Base-by-base conservation (phyloP, 2,113 vertebrate genomes). In the Pelobates fuscus region DNA sequence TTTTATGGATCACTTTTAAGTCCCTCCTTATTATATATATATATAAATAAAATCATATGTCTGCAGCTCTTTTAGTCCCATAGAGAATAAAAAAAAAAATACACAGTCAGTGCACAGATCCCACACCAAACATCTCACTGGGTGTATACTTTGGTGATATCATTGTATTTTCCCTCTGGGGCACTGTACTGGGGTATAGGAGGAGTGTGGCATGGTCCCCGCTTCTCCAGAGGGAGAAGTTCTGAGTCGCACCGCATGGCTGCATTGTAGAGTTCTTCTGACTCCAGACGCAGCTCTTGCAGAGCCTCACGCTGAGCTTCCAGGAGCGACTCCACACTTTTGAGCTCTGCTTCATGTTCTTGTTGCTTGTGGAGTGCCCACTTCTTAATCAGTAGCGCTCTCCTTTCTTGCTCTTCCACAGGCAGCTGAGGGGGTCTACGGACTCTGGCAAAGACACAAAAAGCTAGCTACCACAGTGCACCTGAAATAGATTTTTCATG, bases 121-220 rank as follows among this genome's bases (percentile, higher is more conserved):
- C 24, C 14, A 26, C 14, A 26, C 44, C 20, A 23, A 8, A 20
- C 5, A 27, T 20, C 27, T 77, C n/a, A 77, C 80, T 98, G 95
- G 0, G 91, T 91, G 41, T 98, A 95, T 5, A 95, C 90, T 77
- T 90, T 94, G 49, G 96, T 98, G 80, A 94, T 80, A 63, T 98
- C 88, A 0, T 84, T 77, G 26, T 93, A 96, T 82, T 92, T 98
- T 21, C 97, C 96, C 20, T 98, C 95, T 0, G 95, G 96, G 6
- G 96, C 89, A 2, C 96, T 88, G 0, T 98, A 93, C 6, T 79
- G 83, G 17, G 85, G 24, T 7, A 90, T 77, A 0, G 95, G 90
- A 0, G 97, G 95, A 0, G 93, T 96, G 70, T 94, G 79, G 20
- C 63, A 27, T 7, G 94, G 95, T 14, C 96, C 96, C 2, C 95